Conservation (phyloP, 2,797 vertebrate species). For the Syngnathus acus region DNA sequence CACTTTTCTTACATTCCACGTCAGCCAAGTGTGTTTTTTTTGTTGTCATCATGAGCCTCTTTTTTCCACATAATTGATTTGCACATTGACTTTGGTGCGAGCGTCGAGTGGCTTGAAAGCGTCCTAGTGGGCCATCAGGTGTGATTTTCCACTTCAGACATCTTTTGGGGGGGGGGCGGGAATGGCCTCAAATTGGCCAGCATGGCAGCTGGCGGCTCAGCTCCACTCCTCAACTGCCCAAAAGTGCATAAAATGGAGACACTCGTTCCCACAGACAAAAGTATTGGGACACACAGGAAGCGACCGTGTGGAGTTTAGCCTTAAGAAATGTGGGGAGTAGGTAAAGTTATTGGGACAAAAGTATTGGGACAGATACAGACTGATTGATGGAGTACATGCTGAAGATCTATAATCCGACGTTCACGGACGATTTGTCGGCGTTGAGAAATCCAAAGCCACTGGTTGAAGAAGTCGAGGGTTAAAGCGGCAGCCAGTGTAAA, state of each 20-base stretch:
- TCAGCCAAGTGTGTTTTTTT: constrained; percentile 21
- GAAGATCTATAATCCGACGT: not conserved
- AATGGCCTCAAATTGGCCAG: constrained; percentile 56
- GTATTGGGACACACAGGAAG: not conserved
- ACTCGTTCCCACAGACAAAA: constrained; percentile 14
- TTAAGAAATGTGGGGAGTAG: not conserved
- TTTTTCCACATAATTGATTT: constrained; percentile 47
- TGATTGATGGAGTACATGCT: not conserved
- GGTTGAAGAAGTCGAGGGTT: not conserved
- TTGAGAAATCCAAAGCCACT: not conserved
- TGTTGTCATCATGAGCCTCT: constrained; percentile 34
- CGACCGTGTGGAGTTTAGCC: not conserved
- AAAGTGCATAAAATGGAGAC: constrained; percentile 28
- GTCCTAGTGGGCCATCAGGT: constrained; percentile 52
- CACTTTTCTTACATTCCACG: not conserved
- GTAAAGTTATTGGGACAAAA: not conserved
- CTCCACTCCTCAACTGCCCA: constrained; percentile 27
- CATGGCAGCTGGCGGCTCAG: constrained; percentile 37
- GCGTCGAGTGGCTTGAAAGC: constrained; percentile 53
- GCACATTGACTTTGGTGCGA: constrained; percentile 48
- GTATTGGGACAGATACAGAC: not conserved
- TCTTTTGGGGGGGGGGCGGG: constrained; percentile 37
- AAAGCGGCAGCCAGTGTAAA: not conserved
- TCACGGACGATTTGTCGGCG: not conserved
- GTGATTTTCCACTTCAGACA: constrained; percentile 62